Conservation (phyloP, 2,888 invertebrate genomes). For the Monopis laevigella region DNA sequence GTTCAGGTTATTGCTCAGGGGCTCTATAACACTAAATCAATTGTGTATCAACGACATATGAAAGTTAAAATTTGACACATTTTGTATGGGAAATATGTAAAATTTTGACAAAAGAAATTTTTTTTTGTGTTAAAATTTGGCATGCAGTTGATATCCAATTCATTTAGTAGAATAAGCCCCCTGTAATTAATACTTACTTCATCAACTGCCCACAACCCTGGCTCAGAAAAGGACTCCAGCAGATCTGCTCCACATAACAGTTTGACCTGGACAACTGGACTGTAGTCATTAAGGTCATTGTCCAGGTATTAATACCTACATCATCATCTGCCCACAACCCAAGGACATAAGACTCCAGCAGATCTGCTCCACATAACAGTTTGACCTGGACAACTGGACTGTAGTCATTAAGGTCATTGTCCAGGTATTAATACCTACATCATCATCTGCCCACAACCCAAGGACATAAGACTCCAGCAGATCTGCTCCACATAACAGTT, state of each 20-base stretch:
- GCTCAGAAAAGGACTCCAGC: constrained; percentile 90
- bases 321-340: constrained; percentile 91
- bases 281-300: constrained; percentile 5
- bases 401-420: constrained; percentile 6
- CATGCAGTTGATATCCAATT: too few relatives aligned
- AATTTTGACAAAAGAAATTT: too few relatives aligned
- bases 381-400: constrained; percentile 71
- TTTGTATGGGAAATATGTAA: too few relatives aligned
- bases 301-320: constrained; percentile 76
- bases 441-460: constrained; percentile 88
- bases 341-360: constrained; percentile 92
- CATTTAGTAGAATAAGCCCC: too few relatives aligned
- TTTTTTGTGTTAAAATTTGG: too few relatives aligned
- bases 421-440: constrained; percentile 81
- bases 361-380: constrained; percentile 91
- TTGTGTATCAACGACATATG: too few relatives aligned
- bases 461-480: constrained; percentile 93
- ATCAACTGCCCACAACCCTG: constrained; percentile 88
- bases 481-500: constrained; percentile 93
- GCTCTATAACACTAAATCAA: too few relatives aligned
- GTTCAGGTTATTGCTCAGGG: too few relatives aligned
- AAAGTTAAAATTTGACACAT: too few relatives aligned
- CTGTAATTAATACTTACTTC: constrained; percentile 78
- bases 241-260: constrained; percentile 94
- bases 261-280: constrained; percentile 72